Conservation (phyloP, 2,113 vertebrate species). For the Entelurus aequoreus region DNA sequence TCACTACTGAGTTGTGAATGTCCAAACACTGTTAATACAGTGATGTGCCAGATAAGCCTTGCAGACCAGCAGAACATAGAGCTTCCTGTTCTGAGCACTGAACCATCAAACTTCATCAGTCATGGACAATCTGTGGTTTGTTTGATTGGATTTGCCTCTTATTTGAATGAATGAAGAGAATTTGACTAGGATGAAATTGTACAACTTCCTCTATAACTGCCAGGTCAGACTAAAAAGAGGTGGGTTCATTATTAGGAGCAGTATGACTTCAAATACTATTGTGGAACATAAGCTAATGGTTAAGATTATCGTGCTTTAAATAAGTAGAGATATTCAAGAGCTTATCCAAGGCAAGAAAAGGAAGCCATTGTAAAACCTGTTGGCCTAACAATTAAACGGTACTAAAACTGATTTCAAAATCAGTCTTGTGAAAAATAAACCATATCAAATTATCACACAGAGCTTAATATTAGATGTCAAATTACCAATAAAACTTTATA, state of each 20-base stretch:
- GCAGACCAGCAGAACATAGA: conserved; percentile 9
- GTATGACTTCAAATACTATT: not conserved
- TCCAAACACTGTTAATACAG: not conserved
- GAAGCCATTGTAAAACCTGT: conserved; percentile 15
- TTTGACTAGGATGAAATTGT: not conserved
- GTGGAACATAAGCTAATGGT: not conserved
- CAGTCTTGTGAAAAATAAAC: not conserved
- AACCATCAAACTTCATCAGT: conserved; percentile 1
- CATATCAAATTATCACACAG: not conserved
- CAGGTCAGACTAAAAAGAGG: not conserved
- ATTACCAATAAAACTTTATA: too few relatives aligned
- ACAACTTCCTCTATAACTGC: not conserved
- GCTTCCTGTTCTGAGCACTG: conserved; percentile 8
- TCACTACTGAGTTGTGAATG: not conserved
- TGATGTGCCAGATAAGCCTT: conserved; percentile 11
- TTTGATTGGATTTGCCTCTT: not conserved
- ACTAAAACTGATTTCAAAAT: conserved; percentile 1
- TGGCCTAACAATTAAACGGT: conserved; percentile 7
- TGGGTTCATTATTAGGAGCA: conserved; percentile 1
- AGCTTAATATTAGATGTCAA: too few relatives aligned
- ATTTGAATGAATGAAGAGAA: too few relatives aligned
- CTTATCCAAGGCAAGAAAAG: conserved; percentile 13
- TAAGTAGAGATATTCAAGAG: conserved; percentile 14
- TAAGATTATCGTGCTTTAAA: conserved; percentile 27
- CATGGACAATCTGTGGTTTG: not conserved